Base-by-base conservation (phyloP, 2,113 vertebrate species). In the Crotalus tigris region DNA sequence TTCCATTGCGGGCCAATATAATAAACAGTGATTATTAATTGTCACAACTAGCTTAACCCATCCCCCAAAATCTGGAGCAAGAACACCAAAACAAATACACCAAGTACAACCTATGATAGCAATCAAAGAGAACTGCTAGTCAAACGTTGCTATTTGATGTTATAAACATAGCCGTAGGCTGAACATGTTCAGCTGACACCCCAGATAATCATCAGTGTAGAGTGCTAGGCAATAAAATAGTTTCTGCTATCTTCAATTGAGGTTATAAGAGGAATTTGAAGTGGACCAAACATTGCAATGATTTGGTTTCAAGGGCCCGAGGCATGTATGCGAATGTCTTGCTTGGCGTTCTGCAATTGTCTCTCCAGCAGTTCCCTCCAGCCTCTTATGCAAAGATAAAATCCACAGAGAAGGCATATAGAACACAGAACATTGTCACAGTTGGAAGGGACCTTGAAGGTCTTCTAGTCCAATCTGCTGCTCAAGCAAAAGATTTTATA, bases 101-200 rank as follows among this genome's bases (percentile, higher is more conserved):
- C 92, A 92, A 93, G 93, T 93, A 92, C 94, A 95, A 95, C 94
- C 95, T 93, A 94, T 93, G 96, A 93, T 93, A 94, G 95, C 94
- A 94, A 97, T 96, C 96, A 96, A 97, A 96, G 94, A 94, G 96
- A 93, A 96, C 94, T 95, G 91, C 95, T 85, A 92, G 96, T 96
- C 94, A 95, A 93, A 1, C 91, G 92, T 51, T 95, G 26, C 81
- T 93, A 95, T 94, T 96, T 94, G 96, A 92, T 90, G 54, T 96
- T 94, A 94, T 95, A 96, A 96, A 95, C 93, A 92, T 93, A 95
- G 95, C 96, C 96, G 96, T 96, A 96, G 96, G 96, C 92, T 90
- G 3, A 0, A n/a, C 95, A 96, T 8, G 96, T 97, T 94, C 90
- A 81, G 90, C 44, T 3, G 3, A 92, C 93, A 86, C 94, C 92